These are phyloP conservation scores for Endotricha flammealis DNA, from an alignment of 2,888 invertebrate genomes.

Conservation along the genomic window DNA sequence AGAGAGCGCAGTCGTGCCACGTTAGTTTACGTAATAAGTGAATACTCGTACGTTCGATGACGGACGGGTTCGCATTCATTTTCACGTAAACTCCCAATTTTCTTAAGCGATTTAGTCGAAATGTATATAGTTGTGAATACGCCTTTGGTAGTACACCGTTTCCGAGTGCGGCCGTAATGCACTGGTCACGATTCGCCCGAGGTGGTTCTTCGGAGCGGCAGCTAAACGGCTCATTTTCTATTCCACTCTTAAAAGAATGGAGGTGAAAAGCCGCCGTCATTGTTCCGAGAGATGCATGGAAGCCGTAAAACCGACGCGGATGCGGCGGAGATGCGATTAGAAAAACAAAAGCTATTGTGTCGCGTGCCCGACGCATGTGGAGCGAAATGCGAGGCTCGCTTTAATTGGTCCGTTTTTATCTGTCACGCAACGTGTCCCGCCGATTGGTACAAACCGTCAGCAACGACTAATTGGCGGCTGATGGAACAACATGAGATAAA, in stretches of 20 bases:
- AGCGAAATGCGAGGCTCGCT: constrained; percentile 47
- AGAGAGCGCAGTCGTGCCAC: constrained; percentile 66
- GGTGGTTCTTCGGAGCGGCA: constrained; percentile 36
- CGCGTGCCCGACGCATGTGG: constrained; percentile 51
- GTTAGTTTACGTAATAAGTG: constrained; percentile 65
- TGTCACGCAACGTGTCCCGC: constrained; percentile 42
- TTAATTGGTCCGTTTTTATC: constrained; percentile 58
- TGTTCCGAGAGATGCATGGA: constrained; percentile 21
- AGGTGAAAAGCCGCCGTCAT: constrained; percentile 31
- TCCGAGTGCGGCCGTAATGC: constrained; percentile 40
- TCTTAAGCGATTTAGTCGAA: constrained; percentile 19
- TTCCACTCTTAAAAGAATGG: constrained; percentile 24
- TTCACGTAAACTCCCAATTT: constrained; percentile 48
- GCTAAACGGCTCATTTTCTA: constrained; percentile 40
- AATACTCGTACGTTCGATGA: constrained; percentile 52
- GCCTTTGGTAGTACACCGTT: constrained; percentile 35
- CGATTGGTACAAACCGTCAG: constrained; percentile 37
- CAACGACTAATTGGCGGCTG: constrained; percentile 44
- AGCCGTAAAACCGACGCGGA: constrained; percentile 23
- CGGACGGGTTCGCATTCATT: constrained; percentile 35
- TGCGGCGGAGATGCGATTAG: constrained; percentile 29
- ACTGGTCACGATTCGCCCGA: constrained; percentile 44
- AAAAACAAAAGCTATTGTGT: constrained; percentile 46
- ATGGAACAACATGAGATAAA: constrained; percentile 36
- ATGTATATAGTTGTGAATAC: constrained; percentile 22